phyloP scores from a whole-genome alignment of 2,888 invertebrate genomes.

The Pseudococcus jackbeardsleyi region DNA sequence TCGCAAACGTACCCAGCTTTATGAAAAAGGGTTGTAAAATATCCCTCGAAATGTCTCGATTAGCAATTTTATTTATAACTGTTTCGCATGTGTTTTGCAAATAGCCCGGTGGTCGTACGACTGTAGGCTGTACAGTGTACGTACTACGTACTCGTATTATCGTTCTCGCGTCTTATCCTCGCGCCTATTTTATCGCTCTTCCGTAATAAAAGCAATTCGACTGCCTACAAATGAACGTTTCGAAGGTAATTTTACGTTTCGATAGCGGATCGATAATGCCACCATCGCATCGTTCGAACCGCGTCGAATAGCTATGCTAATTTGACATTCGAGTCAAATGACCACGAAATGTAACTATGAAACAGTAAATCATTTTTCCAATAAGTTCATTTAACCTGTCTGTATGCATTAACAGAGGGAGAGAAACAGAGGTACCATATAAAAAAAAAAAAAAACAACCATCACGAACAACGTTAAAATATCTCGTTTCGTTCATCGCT shows the following conservation, averaged over 20 bases:
- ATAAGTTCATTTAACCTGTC: not conserved
- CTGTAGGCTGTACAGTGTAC: too few species aligned
- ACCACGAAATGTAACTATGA: not conserved
- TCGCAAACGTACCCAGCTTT: not conserved
- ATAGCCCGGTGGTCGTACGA: too few species aligned
- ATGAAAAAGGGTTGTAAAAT: conserved; percentile 6
- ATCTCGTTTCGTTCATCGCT: not conserved
- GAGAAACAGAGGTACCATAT: not conserved
- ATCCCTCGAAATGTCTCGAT: not conserved
- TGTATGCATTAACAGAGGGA: not conserved
- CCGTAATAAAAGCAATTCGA: not conserved
- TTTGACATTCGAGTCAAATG: not conserved
- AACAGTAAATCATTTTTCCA: not conserved
- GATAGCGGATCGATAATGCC: not conserved
- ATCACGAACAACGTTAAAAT: not conserved
- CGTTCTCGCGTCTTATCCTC: not conserved
- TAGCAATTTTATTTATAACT: conserved; percentile 11
- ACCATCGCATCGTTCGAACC: too few species aligned
- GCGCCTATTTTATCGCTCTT: not conserved
- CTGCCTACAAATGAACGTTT: not conserved
- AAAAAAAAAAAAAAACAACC: not conserved
- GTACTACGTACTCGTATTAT: too few species aligned
- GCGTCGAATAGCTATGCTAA: not conserved
- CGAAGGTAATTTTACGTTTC: not conserved
- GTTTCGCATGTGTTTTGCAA: conserved; percentile 11